These are phyloP conservation scores for Brachionus manjavacas DNA, from an alignment of 1,140 invertebrate genomes.

Conservation along the genomic window DNA sequence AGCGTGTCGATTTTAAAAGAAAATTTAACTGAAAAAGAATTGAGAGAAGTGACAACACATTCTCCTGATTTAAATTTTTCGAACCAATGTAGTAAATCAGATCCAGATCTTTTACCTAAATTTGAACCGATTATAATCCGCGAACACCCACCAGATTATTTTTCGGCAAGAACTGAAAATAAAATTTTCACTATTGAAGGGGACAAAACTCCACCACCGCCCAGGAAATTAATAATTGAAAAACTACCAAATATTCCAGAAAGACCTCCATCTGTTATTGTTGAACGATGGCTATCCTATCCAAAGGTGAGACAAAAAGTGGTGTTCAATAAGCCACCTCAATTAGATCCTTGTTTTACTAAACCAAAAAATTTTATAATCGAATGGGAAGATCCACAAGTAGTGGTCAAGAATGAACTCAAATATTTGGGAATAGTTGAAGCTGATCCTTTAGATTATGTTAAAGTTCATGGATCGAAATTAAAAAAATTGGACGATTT, in stretches of 20 bases:
- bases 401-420: not conserved
- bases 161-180: not conserved
- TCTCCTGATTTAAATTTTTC: too few species aligned
- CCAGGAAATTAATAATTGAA: constrained; percentile 24
- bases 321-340: not conserved
- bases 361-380: constrained; percentile 36
- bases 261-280: not conserved
- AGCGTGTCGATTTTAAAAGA: too few species aligned
- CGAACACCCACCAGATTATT: not conserved
- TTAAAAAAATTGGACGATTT: not conserved
- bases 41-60: too few species aligned
- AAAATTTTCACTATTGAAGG: constrained; percentile 4
- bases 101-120: too few species aligned
- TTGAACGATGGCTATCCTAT: constrained; percentile 38
- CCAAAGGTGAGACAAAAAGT: constrained; percentile 16
- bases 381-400: not conserved
- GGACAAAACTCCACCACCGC: not conserved
- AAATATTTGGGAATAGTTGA: constrained; percentile 10
- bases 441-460: constrained; percentile 10
- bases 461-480: not conserved
- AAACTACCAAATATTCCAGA: not conserved
- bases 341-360: not conserved
- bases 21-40: too few species aligned
- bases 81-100: too few species aligned
- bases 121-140: not conserved